These are phyloP conservation scores for Pseudolaguvia tuberculata DNA, from an alignment of 2,113 vertebrate genomes.

Conservation along the genomic window DNA sequence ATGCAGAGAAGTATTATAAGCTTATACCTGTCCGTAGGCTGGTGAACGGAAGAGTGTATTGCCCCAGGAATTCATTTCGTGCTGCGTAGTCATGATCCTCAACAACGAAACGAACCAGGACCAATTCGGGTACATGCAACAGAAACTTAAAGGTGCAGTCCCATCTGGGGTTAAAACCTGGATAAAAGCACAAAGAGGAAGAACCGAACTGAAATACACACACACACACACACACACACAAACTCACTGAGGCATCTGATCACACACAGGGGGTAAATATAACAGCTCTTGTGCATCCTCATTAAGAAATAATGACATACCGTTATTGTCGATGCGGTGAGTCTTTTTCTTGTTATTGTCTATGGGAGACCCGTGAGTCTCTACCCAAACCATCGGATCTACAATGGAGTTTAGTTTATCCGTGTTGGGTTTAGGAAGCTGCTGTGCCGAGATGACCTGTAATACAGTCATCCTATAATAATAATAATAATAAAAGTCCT, in stretches of 20 bases:
- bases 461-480: not conserved
- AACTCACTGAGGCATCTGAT: not conserved
- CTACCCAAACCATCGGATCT: slow-evolving; percentile 88
- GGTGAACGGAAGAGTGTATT: slow-evolving; percentile 81
- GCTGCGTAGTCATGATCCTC: slow-evolving; percentile 86
- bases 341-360: slow-evolving; percentile 84
- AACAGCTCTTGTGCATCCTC: not conserved
- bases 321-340: slow-evolving; percentile 81
- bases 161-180: slow-evolving; percentile 92
- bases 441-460: slow-evolving; percentile 91
- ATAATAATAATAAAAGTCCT: not conserved
- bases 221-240: slow-evolving; percentile 2
- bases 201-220: not conserved
- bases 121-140: slow-evolving; percentile 79
- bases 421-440: slow-evolving; percentile 84
- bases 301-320: slow-evolving; percentile 55
- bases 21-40: slow-evolving; percentile 80
- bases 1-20: not conserved
- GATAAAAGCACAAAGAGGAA: not conserved
- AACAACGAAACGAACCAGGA: slow-evolving; percentile 85
- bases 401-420: slow-evolving; percentile 89
- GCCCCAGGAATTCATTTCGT: slow-evolving; percentile 88
- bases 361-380: slow-evolving; percentile 74
- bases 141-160: slow-evolving; percentile 78
- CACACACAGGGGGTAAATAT: slow-evolving; percentile 7